Evolutionary conservation across 2,797 vertebrate species (phyloP).

Genomic region (Falco naumanni): DNA sequence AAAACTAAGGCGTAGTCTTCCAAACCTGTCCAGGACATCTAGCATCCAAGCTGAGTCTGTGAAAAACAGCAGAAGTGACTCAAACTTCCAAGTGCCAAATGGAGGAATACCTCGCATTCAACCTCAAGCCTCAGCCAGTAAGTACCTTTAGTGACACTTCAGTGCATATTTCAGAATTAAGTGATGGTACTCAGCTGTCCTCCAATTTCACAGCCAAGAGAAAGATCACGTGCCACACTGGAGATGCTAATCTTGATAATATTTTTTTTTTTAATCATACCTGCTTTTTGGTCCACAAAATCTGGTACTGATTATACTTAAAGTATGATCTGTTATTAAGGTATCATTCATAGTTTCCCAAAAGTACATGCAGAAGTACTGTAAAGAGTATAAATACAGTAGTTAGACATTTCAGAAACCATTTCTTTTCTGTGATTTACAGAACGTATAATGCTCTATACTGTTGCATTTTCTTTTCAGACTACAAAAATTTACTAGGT

Average conservation of each 20-base stretch:
- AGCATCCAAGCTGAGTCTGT: slow-evolving; percentile 88
- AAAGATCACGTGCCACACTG: background rate
- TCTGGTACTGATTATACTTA: background rate
- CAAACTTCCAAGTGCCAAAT: slow-evolving; percentile 97
- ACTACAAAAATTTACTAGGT: background rate
- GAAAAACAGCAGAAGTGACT: slow-evolving; percentile 97
- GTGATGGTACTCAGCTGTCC: background rate
- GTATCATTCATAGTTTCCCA: background rate
- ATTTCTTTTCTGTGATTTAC: background rate
- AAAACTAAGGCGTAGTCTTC: slow-evolving; percentile 97
- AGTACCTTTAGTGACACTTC: slow-evolving; percentile 74
- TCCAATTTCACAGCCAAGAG: slow-evolving; percentile 14
- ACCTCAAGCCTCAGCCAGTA: slow-evolving; percentile 92
- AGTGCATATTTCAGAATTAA: background rate
- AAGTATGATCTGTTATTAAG: background rate
- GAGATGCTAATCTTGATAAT: background rate
- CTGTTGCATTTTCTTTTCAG: background rate
- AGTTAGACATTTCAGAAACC: background rate
- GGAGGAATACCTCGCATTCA: slow-evolving; percentile 94
- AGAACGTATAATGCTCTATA: background rate
- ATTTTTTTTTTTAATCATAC: background rate
- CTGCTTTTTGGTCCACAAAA: background rate
- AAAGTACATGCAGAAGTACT: background rate
- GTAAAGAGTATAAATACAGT: background rate
- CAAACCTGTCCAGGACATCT: slow-evolving; percentile 91